These are phyloP conservation scores for Drosophila pseudotalamancana DNA, from an alignment of 2,888 invertebrate genomes.

Conservation along the genomic window DNA sequence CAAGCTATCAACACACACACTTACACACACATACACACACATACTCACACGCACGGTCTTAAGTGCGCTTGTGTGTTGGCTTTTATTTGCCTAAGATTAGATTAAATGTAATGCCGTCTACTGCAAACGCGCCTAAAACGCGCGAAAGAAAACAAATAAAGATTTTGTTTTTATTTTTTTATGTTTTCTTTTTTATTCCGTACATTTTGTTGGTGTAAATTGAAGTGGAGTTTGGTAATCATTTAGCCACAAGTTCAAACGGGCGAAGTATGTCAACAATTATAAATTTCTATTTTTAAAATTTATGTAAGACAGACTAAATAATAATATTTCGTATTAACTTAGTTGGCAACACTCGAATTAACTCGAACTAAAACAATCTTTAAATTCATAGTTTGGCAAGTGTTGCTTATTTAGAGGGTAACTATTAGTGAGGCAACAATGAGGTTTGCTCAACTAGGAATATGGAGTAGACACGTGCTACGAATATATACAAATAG, in stretches of 20 bases:
- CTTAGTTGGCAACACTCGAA: too few species aligned
- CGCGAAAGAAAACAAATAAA: constrained; percentile 24
- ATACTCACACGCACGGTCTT: background rate
- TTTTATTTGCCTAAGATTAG: constrained; percentile 67
- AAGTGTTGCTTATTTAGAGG: too few species aligned
- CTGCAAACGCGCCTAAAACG: constrained; percentile 21
- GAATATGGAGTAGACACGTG: too few species aligned
- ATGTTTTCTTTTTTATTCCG: background rate
- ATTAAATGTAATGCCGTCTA: constrained; percentile 61
- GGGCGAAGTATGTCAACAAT: background rate
- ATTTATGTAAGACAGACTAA: background rate
- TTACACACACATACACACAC: background rate
- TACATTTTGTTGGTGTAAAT: background rate
- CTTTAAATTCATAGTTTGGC: too few species aligned
- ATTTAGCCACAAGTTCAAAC: background rate
- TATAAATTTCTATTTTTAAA: background rate
- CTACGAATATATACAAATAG: too few species aligned
- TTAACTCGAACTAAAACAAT: too few species aligned
- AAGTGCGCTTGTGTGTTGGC: constrained; percentile 22
- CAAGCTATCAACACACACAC: constrained; percentile 33
- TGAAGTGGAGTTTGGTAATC: constrained; percentile 7
- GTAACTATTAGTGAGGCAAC: too few species aligned
- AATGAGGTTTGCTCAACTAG: too few species aligned
- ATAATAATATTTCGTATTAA: too few species aligned
- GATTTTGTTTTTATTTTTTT: constrained; percentile 3